Evolutionary conservation across 2,797 vertebrate species (phyloP).

Genomic region (Xenops minutus): DNA sequence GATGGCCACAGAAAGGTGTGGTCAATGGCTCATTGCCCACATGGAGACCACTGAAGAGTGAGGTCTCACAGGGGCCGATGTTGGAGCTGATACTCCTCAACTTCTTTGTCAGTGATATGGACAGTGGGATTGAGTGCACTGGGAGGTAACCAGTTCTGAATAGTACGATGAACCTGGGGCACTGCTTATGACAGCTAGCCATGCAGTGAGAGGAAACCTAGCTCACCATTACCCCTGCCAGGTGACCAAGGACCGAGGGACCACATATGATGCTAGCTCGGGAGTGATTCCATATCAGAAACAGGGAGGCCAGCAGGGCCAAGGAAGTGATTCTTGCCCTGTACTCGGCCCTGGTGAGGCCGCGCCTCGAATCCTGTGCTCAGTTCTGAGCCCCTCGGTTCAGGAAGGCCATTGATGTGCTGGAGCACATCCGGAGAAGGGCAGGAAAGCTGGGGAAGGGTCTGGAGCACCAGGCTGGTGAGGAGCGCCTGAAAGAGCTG

Average conservation of each 20-base stretch:
- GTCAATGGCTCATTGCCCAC: background rate
- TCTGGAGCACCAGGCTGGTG: background rate
- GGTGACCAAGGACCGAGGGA: fast-evolving
- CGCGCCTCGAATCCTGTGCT: background rate
- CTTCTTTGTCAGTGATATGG: background rate
- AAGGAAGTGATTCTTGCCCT: fast-evolving
- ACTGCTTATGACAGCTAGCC: too few relatives aligned
- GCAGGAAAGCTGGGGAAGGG: background rate
- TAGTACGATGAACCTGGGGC: fast-evolving
- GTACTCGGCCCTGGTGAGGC: too few relatives aligned
- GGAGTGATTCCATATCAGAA: background rate
- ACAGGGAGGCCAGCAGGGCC: background rate
- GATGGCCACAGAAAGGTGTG: background rate
- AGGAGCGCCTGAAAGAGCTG: background rate
- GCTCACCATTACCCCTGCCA: fast-evolving
- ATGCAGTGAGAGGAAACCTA: fast-evolving
- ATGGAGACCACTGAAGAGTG: background rate
- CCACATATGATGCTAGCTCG: fast-evolving
- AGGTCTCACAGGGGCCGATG: background rate
- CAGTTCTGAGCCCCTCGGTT: background rate
- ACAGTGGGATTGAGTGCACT: background rate
- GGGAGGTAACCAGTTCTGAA: too few relatives aligned
- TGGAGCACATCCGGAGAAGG: background rate
- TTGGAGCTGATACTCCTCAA: background rate
- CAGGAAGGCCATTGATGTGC: background rate